These are phyloP conservation scores for Caloenas nicobarica DNA, from an alignment of 2,113 vertebrate species.

Conservation along the genomic window DNA sequence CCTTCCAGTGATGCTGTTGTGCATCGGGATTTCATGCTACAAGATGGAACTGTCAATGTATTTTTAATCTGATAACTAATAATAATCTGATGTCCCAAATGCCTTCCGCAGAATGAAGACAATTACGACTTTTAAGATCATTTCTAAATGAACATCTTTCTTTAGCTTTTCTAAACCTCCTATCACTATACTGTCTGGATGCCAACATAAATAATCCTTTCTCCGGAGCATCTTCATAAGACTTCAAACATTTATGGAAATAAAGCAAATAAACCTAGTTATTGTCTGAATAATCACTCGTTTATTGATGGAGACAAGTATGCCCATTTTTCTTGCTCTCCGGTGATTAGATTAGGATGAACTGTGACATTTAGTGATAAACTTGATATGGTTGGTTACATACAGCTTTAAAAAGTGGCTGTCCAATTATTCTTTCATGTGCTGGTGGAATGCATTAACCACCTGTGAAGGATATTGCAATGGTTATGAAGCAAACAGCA, in stretches of 20 bases:
- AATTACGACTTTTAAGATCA: background rate
- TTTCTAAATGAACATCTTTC: slow-evolving; percentile 25
- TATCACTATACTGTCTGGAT: background rate
- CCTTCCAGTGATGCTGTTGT: background rate
- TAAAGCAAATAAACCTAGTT: slow-evolving; percentile 63
- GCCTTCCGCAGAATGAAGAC: slow-evolving; percentile 3
- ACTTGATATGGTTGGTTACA: slow-evolving; percentile 55
- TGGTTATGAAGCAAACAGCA: background rate
- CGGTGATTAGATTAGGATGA: slow-evolving; percentile 65
- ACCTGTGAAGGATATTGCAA: slow-evolving; percentile 27
- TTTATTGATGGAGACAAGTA: slow-evolving; percentile 62
- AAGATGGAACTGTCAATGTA: background rate
- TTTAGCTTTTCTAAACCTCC: background rate
- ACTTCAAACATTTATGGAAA: slow-evolving; percentile 43
- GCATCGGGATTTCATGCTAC: background rate
- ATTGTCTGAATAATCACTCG: slow-evolving; percentile 60
- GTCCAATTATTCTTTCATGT: slow-evolving; percentile 36
- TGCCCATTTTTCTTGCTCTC: slow-evolving; percentile 44
- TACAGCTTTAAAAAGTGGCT: slow-evolving; percentile 35
- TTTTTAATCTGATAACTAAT: background rate
- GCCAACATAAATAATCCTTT: slow-evolving; percentile 50
- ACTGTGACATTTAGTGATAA: slow-evolving; percentile 62
- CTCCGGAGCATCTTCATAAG: slow-evolving; percentile 34
- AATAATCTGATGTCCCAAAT: slow-evolving; percentile 23
- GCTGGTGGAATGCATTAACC: slow-evolving; percentile 15